Percentiles rank a stretch among this genome's conserved stretches.
These are phyloP conservation scores for Papilio dardanus DNA, from an alignment of 1,140 invertebrate species.

Conservation along the genomic window DNA sequence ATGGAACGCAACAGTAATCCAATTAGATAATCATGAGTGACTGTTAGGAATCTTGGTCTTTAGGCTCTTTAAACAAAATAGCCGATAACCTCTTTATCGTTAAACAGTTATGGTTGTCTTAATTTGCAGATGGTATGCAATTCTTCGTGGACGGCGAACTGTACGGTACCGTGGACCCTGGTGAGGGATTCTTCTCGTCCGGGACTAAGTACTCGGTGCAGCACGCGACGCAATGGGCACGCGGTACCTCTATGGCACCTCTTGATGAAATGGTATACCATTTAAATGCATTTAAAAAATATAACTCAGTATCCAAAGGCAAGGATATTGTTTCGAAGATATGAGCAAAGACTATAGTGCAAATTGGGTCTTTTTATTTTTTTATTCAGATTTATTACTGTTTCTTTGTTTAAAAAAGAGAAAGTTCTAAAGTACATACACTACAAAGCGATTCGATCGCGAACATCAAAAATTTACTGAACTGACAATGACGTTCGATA, in stretches of 20 bases:
- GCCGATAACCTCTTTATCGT: too few relatives aligned
- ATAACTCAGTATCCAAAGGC: neutral
- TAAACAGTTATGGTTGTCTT: neutral
- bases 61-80: too few relatives aligned
- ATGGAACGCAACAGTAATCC: neutral
- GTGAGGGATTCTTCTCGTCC: slow-evolving; percentile 61
- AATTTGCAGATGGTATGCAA: slow-evolving; percentile 56
- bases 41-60: too few relatives aligned
- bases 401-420: too few relatives aligned
- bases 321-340: neutral
- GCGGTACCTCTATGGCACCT: slow-evolving; percentile 64
- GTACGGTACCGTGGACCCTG: slow-evolving; percentile 61
- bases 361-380: too few relatives aligned
- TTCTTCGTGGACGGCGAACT: slow-evolving; percentile 68
- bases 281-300: neutral
- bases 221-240: slow-evolving; percentile 59
- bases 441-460: too few relatives aligned
- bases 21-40: neutral
- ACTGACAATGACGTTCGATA: too few relatives aligned
- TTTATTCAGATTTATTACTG: too few relatives aligned
- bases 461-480: too few relatives aligned
- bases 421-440: too few relatives aligned
- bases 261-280: slow-evolving; percentile 70
- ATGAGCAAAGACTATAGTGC: too few relatives aligned
- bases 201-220: slow-evolving; percentile 52